Evolutionary conservation across 2,888 invertebrate species (phyloP).

Genomic region (Falcaria lacertinaria): DNA sequence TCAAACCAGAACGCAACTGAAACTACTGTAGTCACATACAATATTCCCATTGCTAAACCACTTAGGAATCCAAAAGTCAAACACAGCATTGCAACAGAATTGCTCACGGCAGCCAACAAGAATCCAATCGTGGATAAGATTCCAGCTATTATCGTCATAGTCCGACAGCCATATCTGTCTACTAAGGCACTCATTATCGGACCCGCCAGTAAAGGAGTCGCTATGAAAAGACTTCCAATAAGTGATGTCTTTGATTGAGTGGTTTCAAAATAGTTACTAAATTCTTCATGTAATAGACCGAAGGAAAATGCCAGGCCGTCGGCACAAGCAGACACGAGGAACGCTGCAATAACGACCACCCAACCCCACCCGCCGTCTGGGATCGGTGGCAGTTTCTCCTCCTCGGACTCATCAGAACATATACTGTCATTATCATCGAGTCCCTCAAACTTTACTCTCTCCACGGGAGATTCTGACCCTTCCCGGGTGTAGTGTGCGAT

Average conservation of each 20-base stretch:
- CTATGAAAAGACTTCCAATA: constrained; percentile 93
- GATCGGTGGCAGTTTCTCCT: constrained; percentile 75
- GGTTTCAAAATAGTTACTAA: constrained; percentile 87
- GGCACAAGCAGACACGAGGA: constrained; percentile 92
- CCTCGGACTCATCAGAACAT: constrained; percentile 53
- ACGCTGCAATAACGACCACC: constrained; percentile 91
- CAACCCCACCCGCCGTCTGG: constrained; percentile 94
- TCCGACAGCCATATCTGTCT: constrained; percentile 89
- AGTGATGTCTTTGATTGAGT: constrained; percentile 91
- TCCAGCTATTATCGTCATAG: constrained; percentile 86
- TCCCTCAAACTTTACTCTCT: constrained; percentile 68
- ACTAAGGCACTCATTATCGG: constrained; percentile 91
- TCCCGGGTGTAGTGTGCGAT: constrained; percentile 39
- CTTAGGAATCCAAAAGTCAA: constrained; percentile 91
- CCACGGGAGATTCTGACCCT: constrained; percentile 46
- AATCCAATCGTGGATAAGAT: constrained; percentile 86
- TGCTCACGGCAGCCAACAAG: constrained; percentile 83
- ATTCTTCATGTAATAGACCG: constrained; percentile 91
- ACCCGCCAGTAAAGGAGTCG: constrained; percentile 91
- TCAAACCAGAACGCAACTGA: constrained; percentile 96
- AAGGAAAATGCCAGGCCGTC: constrained; percentile 96
- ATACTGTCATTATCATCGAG: constrained; percentile 68
- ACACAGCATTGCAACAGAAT: constrained; percentile 87
- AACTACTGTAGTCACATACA: constrained; percentile 93
- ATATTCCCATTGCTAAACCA: constrained; percentile 89